Evolutionary conservation across 2,113 vertebrate species (phyloP), one percentile per base, ranked within the genome.

Genomic region (Entosphenus tridentatus): DNA sequence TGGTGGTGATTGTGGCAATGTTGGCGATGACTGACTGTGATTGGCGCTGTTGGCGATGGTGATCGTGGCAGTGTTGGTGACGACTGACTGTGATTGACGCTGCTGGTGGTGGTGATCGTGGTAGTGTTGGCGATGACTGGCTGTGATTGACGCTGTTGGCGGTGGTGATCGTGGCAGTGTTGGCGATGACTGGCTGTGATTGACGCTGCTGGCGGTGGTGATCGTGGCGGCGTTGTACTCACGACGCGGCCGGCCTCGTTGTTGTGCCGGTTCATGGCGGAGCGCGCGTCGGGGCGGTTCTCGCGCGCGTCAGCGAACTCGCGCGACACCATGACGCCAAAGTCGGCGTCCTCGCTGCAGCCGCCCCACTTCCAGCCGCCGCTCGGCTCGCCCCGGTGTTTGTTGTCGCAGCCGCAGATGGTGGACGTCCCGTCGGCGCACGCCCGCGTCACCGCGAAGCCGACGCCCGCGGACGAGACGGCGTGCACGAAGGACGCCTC

Each of bases 281-380:
- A 97, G 10, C 93, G 88, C 0, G 93, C 91, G 0, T 97, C 93
- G 0, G 87, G 91, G 4, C 93, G 77, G 82, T 95, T 96, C 79
- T 97, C 93, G 13, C 91, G 80, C 0, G 91, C 93, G 0, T 97
- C 93, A 0, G 89, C 93, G 12, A 97, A 97, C 75, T 97, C 91
- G 65, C 93, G 81, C 10, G 90, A 96, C 74, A 97, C 93, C 88
- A 87, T 96, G 73, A 83, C 89, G 2, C 93, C 93, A 14, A 97
- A 96, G 56, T 96, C 87, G 70, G 90, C 82, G 7, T 97, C 91
- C 75, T 97, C 91, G 0, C 93, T 96, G 80, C 93, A 97, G 78
- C 93, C 93, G 0, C 93, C 93, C 93, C 93, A 97, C 75, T 96
- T 96, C 93, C 93, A 97, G 68, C 89, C 90, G 62, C 90, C 89